Base-by-base conservation (phyloP, 2,797 vertebrate species). In the Enteromius anoplus region DNA sequence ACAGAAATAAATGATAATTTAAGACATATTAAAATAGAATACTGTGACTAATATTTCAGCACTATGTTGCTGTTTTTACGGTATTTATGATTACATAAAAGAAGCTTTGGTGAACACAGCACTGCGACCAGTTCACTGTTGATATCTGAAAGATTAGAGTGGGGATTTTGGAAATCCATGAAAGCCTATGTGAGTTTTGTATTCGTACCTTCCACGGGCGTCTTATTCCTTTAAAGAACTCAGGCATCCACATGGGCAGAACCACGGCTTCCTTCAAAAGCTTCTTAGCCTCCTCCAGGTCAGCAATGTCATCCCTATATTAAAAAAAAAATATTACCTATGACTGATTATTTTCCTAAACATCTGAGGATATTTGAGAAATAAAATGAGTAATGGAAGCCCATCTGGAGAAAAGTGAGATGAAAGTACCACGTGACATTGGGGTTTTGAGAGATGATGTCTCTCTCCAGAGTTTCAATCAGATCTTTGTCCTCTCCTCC, bases 231-330 rank as follows among this genome's bases (percentile, higher is more conserved):
- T 98, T 99, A 92, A 99, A 99, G 92, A 99, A 99, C 32, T 97
- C 97, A 0, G 98, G 98, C 97, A 99, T 99, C 97, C 97, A 99
- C 97, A 99, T 99, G 0, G 98, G 97, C 89, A 99, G 90, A 81
- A 99, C 97, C 6, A 99, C 97, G 0, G 97, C 98, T 92, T 99
- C 97, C 87, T 99, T 98, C 83, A 99, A 93, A 71, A 99, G 95
- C 87, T 97, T 98, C 91, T 99, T 99, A 49, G 98, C 96, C 73
- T 98, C 97, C 90, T 95, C 96, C 90, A 99, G 92, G 87, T 98
- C 97, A 87, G 98, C 98, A 49, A 99, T 99, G 89, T 98, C 96
- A 84, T 97, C 96, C 97, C 97, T 99, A 55, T 19, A 29, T 66
- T n/a, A 2, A 2, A 65, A 47, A 85, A 8, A 8, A 11, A 11